These are phyloP conservation scores for Scyliorhinus canicula DNA, from an alignment of 2,797 vertebrate species.

Conservation along the genomic window DNA sequence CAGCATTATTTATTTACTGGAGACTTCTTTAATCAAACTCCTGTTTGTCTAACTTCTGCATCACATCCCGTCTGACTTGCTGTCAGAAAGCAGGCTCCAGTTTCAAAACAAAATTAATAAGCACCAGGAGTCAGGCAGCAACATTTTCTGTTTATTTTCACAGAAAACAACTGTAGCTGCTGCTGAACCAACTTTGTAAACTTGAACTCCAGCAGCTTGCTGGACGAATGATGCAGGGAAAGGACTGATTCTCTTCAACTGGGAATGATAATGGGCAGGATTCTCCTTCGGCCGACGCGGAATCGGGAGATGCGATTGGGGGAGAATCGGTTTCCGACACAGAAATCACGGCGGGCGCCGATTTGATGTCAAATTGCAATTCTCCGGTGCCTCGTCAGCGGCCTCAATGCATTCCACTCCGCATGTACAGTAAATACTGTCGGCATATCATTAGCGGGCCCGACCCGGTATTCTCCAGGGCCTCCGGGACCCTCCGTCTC, in stretches of 20 bases:
- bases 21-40: slow-evolving; percentile 1
- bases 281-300: too few species aligned
- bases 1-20: slow-evolving; percentile 6
- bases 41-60: background rate
- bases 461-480: too few species aligned
- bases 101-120: background rate
- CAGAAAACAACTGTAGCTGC: background rate
- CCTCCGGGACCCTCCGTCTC: too few species aligned
- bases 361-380: too few species aligned
- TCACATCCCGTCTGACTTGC: background rate
- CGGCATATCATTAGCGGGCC: too few species aligned
- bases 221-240: background rate
- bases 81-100: background rate
- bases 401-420: too few species aligned
- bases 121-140: background rate
- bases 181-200: background rate
- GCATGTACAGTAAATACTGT: too few species aligned
- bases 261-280: background rate
- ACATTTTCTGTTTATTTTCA: slow-evolving; percentile 9
- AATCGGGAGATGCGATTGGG: too few species aligned
- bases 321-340: too few species aligned
- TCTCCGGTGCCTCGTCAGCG: too few species aligned
- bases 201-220: background rate
- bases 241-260: background rate
- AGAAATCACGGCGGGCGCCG: too few species aligned